Evolutionary conservation across 2,888 invertebrate species (phyloP), one percentile per base, ranked within the genome.

Genomic region (Troilus luridus): DNA sequence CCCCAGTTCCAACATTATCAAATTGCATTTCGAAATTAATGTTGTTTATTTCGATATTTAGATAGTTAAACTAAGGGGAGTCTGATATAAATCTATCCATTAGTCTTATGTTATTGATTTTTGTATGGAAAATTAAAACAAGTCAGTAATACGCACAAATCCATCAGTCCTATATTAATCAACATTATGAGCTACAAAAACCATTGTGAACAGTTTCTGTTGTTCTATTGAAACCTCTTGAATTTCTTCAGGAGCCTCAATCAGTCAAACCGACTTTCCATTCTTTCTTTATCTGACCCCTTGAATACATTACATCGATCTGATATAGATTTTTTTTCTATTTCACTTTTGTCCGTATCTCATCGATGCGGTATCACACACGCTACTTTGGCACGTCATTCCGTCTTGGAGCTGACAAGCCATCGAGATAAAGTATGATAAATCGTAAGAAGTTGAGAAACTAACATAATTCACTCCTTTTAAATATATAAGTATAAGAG

Each of bases 381-480:
- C 56, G 56, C 85, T 10, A 54, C 56, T 85, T 85, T 56, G 56
- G 85, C 85, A 85, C 85, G 85, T 85, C n/a, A 85, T 85, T 85
- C 54, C 54, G 21, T 85, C 56, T 58, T 56, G 56, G 56, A 58
- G 56, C n/a, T 58, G 85, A 85, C 85, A 85, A 85, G 56, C 56
- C 5, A 85, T 85, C 85, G 56, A 85, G 85, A 85, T 85, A 85
- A 85, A 85, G n/a, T n/a, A 58, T 85, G 85, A 85, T 58, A n/a
- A 85, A 85, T 85, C n/a, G 85, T 58, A 56, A 54, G 56, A 58
- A 85, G 85, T 85, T 85, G 12, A n/a, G 85, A 85, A 85, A 85
- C n/a, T 85, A 56, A 85, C 85, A 85, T 85, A 56, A 56, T 56
- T 85, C 85, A 85, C 14, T n/a, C 72, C 1, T 0, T 41, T 77